Conservation (phyloP, 2,113 vertebrate genomes). For the Sceloporus tristichus region DNA sequence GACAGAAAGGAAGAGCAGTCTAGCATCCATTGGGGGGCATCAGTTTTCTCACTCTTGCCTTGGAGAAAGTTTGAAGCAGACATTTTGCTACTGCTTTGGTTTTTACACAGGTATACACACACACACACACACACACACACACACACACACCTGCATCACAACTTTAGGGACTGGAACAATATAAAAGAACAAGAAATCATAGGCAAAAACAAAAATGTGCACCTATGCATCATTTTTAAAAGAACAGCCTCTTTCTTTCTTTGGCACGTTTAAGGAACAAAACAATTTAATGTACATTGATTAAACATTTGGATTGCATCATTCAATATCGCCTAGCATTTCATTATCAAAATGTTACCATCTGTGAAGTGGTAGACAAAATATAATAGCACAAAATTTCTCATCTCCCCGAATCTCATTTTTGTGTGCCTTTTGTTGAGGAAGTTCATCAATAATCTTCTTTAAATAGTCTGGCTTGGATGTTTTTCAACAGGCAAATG, state of each 20-base stretch:
- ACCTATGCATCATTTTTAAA: background rate
- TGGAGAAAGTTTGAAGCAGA: background rate
- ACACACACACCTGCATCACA: background rate
- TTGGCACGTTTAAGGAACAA: slow-evolving; percentile 26
- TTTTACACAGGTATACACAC: background rate
- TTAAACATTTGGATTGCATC: slow-evolving; percentile 24
- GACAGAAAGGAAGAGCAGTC: background rate
- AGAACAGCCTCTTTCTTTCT: background rate
- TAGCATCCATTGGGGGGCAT: background rate
- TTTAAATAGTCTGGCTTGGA: slow-evolving; percentile 23
- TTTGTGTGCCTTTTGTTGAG: slow-evolving; percentile 23
- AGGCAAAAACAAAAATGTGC: background rate
- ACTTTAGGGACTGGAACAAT: too few relatives aligned
- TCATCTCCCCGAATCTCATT: slow-evolving; percentile 32
- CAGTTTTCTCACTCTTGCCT: background rate
- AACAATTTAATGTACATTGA: slow-evolving; percentile 24
- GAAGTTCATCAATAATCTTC: slow-evolving; percentile 29
- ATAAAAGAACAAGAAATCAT: background rate
- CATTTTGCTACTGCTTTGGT: background rate
- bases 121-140: too few relatives aligned
- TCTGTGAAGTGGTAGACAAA: slow-evolving; percentile 30
- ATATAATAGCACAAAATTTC: slow-evolving; percentile 11
- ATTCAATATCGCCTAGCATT: slow-evolving; percentile 33
- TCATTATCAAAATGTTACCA: slow-evolving; percentile 41
- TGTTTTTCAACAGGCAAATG: slow-evolving; percentile 8